Evolutionary conservation across 1,140 invertebrate genomes (phyloP), one percentile per base, ranked within the genome.

Genomic region (Monomorium pharaonis): DNA sequence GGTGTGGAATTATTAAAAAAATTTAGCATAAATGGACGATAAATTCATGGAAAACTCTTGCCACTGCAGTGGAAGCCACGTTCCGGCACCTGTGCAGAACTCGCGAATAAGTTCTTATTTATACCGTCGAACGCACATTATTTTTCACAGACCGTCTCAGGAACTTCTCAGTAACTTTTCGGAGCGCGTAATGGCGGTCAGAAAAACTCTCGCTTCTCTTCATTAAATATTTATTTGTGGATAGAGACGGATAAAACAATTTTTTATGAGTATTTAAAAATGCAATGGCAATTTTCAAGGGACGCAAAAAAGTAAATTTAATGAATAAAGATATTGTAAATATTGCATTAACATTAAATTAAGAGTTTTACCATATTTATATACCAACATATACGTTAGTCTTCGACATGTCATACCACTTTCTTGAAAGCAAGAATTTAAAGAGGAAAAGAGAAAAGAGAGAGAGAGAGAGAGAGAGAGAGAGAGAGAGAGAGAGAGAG

Each of bases 71-170:
- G 14, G 72, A 0, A 63, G 78, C 24, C 51, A 44, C 9, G 49
- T 69, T 33, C 86, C 30, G 80, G 72, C 60, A 69, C 83, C 72
- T 85, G 62, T 75, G 14, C 60, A 58, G 86, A 88, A 88, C 86
- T 54, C 54, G 62, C 86, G 63, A 87, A 83, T 67, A 85, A 89
- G 74, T 88, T 88, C 86, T 88, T 89, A 89, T 88, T 88, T 88
- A 89, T 88, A 78, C 54, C 75, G 58, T 70, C 76, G 67, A 89
- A 88, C 76, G 86, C 69, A 77, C 88, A 80, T 89, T 89, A 89
- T 85, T 89, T 89, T 75, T 56, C 84, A 51, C 51, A 62, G 76
- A 88, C 88, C 49, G 65, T 69, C 69, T 69, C 4, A 37, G 47
- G 51, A 89, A 89, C 83, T 89, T 89, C 47, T 60, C 54, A 14